Percentiles rank a stretch among this genome's conserved stretches.
Evolutionary conservation across 1,140 invertebrate species (phyloP).

Genomic region (Achatina immaculata): DNA sequence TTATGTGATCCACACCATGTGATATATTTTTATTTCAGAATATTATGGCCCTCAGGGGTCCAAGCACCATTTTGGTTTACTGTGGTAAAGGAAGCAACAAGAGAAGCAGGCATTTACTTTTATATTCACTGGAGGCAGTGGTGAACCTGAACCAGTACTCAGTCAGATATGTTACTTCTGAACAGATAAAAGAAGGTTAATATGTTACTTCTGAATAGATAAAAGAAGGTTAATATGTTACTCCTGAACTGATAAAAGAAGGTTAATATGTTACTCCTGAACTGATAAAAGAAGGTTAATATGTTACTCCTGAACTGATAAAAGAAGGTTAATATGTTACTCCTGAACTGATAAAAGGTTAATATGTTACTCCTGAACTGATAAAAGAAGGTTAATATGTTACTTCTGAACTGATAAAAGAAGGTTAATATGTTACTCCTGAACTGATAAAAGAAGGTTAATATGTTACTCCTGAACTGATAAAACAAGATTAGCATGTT

Average conservation of each 20-base stretch:
- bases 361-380: background rate
- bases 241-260: too few species aligned
- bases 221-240: conserved; percentile 1
- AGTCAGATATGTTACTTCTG: background rate
- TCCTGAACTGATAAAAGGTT: background rate
- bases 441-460: too few species aligned
- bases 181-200: background rate
- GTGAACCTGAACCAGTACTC: background rate
- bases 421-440: background rate
- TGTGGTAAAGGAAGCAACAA: conserved; percentile 9
- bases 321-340: too few species aligned
- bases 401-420: background rate
- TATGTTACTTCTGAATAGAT: background rate
- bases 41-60: background rate
- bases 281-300: too few species aligned
- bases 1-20: too few species aligned
- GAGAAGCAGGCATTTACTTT: background rate
- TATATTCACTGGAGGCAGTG: background rate
- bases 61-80: conserved; percentile 5
- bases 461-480: too few species aligned
- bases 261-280: too few species aligned
- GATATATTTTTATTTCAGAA: too few species aligned
- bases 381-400: background rate
- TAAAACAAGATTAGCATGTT: too few species aligned
- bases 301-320: too few species aligned